Evolutionary conservation across 1,140 invertebrate genomes (phyloP), one percentile per base, ranked within the genome.

Genomic region (Pseudomyrmex cubaensis): DNA sequence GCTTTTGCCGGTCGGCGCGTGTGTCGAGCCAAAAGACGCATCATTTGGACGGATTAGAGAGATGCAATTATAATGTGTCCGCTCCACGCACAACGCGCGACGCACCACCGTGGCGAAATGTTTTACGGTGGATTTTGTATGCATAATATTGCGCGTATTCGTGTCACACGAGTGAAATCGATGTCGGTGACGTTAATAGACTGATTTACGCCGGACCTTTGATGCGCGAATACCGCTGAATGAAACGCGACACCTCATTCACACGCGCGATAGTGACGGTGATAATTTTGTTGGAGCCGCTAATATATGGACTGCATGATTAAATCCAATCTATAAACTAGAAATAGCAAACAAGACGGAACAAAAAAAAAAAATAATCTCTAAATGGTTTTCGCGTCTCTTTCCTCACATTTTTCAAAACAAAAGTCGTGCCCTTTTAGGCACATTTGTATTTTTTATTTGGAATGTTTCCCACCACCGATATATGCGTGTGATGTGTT

Each of bases 211-310:
- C 3, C 66, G 54, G 64, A 80, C 66, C 35, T 80, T 80, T 80
- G 72, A 87, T 52, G 59, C 52, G 61, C 54, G 64, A 74, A 59
- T 72, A 72, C 54, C 64, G 44, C 59, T 76, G 72, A 83, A 83
- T 70, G 70, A 54, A 83, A 86, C 77, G 54, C 54, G 77, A 83
- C 73, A 87, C 52, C 69, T 87, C 54, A 82, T 83, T 82, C 84
- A 75, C 64, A 61, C 35, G 35, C 5, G 35, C 35, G 35, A 35
- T 64, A 61, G 25, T 12, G 22, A 50, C 57, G 48, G 67, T 83
- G 57, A 86, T 62, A 85, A 67, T 57, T 64, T 52, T 50, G 44
- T 59, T 59, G 54, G 69, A 35, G 48, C 15, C 63, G 10, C 54
- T 80, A 72, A 72, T 72, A 72, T 35, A 46, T 35, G 66, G n/a